Conservation (phyloP, 2,797 vertebrate genomes). For the Acanthopagrus latus region DNA sequence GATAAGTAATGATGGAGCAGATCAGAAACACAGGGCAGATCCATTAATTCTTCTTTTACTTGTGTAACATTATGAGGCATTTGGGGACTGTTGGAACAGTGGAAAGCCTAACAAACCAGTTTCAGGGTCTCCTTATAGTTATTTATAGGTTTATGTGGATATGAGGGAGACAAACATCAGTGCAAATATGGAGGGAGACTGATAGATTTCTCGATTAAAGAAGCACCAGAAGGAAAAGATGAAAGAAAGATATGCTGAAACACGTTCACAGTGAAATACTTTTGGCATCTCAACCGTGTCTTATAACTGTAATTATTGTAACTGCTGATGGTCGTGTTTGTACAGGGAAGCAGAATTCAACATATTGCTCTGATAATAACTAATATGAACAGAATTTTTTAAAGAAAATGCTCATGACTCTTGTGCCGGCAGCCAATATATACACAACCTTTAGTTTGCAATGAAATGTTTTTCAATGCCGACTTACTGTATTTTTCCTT, state of each 20-base stretch:
- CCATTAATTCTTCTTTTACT: too few relatives aligned
- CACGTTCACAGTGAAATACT: neutral
- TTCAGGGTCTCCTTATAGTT: neutral
- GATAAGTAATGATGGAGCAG: too few relatives aligned
- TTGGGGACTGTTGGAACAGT: too few relatives aligned
- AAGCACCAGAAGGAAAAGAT: neutral
- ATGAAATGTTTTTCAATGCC: neutral
- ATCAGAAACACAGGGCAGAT: too few relatives aligned
- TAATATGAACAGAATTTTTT: too few relatives aligned
- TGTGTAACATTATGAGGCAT: too few relatives aligned
- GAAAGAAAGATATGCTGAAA: neutral
- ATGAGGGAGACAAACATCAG: neutral
- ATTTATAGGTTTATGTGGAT: constrained; percentile 10
- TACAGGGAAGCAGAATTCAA: too few relatives aligned
- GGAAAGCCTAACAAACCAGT: too few relatives aligned
- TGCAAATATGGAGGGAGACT: neutral
- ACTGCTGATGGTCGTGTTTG: neutral
- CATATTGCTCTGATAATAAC: too few relatives aligned
- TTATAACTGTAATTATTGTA: neutral
- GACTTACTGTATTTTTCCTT: neutral
- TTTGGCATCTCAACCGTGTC: neutral
- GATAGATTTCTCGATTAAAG: constrained; percentile 11
- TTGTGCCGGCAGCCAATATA: neutral
- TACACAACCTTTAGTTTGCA: neutral
- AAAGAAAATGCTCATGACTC: too few relatives aligned